phyloP scores from a whole-genome alignment of 2,113 vertebrate genomes.

The Hylia prasina region DNA sequence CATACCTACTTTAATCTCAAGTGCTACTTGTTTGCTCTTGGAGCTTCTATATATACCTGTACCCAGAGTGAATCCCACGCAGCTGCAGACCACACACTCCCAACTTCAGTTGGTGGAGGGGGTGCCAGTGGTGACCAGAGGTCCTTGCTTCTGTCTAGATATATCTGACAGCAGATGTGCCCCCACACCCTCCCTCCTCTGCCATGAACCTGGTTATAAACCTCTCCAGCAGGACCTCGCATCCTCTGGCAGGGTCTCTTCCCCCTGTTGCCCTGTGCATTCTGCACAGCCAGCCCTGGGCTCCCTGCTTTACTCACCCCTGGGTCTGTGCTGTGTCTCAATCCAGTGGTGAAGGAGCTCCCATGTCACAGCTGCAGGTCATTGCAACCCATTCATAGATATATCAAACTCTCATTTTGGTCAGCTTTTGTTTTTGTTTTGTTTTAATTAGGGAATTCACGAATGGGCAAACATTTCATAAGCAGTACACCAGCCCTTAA shows the following conservation, averaged over 20 bases:
- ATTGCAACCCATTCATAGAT: background rate
- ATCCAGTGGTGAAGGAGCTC: background rate
- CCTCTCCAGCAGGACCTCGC: background rate
- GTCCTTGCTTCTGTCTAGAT: background rate
- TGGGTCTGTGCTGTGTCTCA: background rate
- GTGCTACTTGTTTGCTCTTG: background rate
- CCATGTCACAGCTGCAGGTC: background rate
- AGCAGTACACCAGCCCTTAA: background rate
- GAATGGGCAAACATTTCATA: background rate
- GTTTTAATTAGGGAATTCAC: background rate
- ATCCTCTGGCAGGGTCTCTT: background rate
- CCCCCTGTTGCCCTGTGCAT: background rate
- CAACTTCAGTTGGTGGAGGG: background rate
- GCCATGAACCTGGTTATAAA: background rate
- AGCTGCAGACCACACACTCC: background rate
- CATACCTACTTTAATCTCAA: background rate
- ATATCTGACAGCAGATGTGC: background rate
- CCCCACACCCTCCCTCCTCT: background rate
- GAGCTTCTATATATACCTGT: background rate
- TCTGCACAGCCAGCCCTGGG: background rate
- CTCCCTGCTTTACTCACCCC: background rate
- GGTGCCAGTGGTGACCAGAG: background rate
- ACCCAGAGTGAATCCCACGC: accelerated
- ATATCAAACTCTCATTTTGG: background rate
- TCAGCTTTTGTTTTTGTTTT: background rate